Percentiles rank a stretch among this genome's conserved stretches.
These are phyloP conservation scores for Microcebus tavaratra DNA, from an alignment of 2,113 vertebrate species.

Conservation along the genomic window DNA sequence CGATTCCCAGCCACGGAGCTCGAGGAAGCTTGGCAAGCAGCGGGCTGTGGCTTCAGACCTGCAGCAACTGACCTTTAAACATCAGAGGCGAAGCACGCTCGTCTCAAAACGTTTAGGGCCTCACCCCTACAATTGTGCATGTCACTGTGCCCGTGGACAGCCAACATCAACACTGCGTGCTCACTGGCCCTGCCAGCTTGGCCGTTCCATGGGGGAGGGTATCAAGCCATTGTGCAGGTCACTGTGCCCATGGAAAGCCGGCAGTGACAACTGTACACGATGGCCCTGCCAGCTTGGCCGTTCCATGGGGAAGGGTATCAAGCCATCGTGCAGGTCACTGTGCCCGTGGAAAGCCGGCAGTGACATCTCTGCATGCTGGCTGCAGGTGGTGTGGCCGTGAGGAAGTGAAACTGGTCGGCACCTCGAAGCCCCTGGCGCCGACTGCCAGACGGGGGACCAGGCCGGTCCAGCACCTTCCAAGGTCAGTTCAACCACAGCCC, in stretches of 20 bases:
- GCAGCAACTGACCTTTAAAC: neutral
- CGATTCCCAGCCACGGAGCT: neutral
- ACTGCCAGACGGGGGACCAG: neutral
- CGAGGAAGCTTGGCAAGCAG: neutral
- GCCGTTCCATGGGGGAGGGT: too few species aligned
- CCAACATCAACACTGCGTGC: neutral
- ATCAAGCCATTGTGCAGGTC: neutral
- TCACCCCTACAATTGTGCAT: neutral
- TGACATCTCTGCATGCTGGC: neutral
- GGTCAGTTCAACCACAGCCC: neutral
- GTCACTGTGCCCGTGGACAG: neutral
- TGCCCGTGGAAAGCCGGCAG: accelerated
- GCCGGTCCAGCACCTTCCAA: neutral
- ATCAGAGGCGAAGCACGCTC: neutral
- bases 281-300: neutral
- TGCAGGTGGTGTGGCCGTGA: neutral
- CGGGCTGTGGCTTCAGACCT: neutral
- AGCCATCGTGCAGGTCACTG: neutral
- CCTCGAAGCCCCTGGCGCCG: neutral
- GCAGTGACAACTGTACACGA: too few species aligned
- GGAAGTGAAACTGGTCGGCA: neutral
- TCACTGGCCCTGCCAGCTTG: neutral
- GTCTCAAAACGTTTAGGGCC: neutral
- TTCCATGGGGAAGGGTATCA: too few species aligned
- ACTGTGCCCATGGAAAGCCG: neutral